Conservation (phyloP, 2,888 invertebrate species). For the Leptinotarsa rubiginosa region DNA sequence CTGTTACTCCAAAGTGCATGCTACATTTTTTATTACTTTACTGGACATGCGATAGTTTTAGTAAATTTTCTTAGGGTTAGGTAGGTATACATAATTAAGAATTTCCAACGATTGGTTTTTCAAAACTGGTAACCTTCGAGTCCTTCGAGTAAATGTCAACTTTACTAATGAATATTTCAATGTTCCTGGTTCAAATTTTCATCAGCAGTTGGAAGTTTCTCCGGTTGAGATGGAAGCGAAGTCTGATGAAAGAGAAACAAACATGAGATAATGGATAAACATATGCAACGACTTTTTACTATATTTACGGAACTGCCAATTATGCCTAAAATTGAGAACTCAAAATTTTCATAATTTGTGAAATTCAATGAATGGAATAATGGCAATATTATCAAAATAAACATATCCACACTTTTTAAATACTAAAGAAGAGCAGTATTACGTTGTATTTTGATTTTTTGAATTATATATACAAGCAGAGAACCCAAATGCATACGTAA, state of each 20-base stretch:
- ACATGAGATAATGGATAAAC: conserved; percentile 24
- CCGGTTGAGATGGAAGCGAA: conserved; percentile 73
- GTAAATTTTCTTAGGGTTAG: conserved; percentile 32
- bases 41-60: conserved; percentile 49
- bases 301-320: not conserved
- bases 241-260: conserved; percentile 70
- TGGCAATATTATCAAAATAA: no score
- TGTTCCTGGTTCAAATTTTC: conserved; percentile 80
- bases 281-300: not conserved
- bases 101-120: conserved; percentile 17
- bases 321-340: not conserved
- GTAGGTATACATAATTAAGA: conserved; percentile 23
- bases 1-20: conserved; percentile 49
- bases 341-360: not conserved
- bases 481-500: no score
- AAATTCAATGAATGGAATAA: not conserved
- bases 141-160: conserved; percentile 35
- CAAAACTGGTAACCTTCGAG: conserved; percentile 30
- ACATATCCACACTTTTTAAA: no score
- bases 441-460: no score
- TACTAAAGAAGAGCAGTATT: no score
- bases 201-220: conserved; percentile 73
- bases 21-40: conserved; percentile 41
- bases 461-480: no score
- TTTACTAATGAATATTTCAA: conserved; percentile 52